Base-by-base conservation (phyloP, 23 tunicate genomes). In the Phallusia fumigata region DNA sequence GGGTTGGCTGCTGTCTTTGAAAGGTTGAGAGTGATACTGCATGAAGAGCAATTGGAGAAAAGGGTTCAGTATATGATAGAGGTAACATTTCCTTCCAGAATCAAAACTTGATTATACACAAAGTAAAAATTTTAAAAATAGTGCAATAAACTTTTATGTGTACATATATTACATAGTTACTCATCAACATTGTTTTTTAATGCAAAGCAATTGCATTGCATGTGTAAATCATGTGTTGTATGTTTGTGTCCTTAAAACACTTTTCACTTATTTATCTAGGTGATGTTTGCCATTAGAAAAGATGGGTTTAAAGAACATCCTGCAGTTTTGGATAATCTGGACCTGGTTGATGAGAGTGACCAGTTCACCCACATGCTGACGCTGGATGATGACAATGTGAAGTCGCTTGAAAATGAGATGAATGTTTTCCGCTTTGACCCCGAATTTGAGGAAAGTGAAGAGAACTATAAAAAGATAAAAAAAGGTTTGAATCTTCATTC, bases 61-160 rank as follows among this genome's bases (percentile, higher is more conserved):
- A 77, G 99, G 80, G 95, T 91, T 73, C 99, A 95, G 78, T 95
- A 95, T 75, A 95, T 95, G 99, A 95, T 95, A 65, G 99, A 95
- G 79, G 97, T 87, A 45, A 83, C n/a, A n/a, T n/a, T n/a, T n/a
- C n/a, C n/a, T n/a, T 76, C n/a, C 47, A 40, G 47, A 3, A 40
- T 40, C 47, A 40, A 3, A 40, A 5, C 47, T 40, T 40, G 10
- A 40, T 3, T 40, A 5, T 40, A 3, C 10, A 40, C 47, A 5
- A 40, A 5, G 10, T 40, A 5, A 5, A 40, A n/a, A n/a, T n/a
- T n/a, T n/a, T n/a, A n/a, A n/a, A n/a, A n/a, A n/a, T n/a, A n/a
- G n/a, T n/a, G n/a, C n/a, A n/a, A n/a, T n/a, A n/a, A n/a, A n/a
- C n/a, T n/a, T n/a, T n/a, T n/a, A n/a, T n/a, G n/a, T n/a, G n/a